Evolutionary conservation across 2,888 invertebrate species (phyloP).

Genomic region (Mongoloraphidia duomilia): DNA sequence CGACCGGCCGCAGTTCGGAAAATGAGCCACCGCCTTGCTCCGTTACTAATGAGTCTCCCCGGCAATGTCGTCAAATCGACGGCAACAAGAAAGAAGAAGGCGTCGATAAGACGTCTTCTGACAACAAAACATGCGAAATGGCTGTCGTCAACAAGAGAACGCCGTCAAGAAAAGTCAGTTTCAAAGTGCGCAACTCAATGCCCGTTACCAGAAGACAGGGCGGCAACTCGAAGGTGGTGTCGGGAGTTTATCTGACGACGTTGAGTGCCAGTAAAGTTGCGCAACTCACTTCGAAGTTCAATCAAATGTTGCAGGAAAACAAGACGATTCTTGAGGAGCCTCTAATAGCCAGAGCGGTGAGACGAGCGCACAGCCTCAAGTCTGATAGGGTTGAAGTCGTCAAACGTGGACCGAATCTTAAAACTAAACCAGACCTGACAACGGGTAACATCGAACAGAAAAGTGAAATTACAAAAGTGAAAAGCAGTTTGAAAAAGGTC

Average conservation of each 20-base stretch:
- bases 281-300: conserved; percentile 53
- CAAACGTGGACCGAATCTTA: neutral
- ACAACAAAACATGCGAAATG: neutral
- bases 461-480: conserved; percentile 25
- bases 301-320: conserved; percentile 41
- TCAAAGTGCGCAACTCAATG: conserved; percentile 40
- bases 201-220: conserved; percentile 33
- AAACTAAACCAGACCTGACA: neutral
- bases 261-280: conserved; percentile 45
- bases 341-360: conserved; percentile 39
- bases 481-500: conserved; percentile 35
- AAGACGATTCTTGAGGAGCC: conserved; percentile 35
- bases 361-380: conserved; percentile 28
- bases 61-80: no score
- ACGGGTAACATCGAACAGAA: neutral
- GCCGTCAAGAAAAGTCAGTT: conserved; percentile 42
- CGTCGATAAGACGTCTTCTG: no score
- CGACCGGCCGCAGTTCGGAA: no score
- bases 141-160: conserved; percentile 18
- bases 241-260: conserved; percentile 35
- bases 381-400: conserved; percentile 8
- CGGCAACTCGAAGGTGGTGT: conserved; percentile 25
- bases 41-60: no score
- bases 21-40: no score
- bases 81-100: no score